Evolutionary conservation across 2,113 vertebrate species (phyloP).

Genomic region (Eptesicus fuscus): DNA sequence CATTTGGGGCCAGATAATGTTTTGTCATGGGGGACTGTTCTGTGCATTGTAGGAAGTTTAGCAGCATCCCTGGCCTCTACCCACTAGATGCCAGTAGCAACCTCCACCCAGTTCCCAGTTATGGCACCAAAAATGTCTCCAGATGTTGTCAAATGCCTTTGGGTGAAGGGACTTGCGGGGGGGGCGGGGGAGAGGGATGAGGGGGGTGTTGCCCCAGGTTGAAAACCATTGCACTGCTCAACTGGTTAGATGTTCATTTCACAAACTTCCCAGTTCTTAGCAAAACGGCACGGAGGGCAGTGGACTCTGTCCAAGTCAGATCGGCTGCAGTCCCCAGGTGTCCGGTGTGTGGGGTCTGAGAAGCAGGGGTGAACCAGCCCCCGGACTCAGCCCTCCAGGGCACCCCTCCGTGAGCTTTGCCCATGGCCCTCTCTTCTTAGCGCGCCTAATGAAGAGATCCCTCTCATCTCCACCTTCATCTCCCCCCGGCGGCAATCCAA

Average conservation of each 20-base stretch:
- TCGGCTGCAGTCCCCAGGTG: neutral
- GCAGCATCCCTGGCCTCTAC: neutral
- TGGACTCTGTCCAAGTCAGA: neutral
- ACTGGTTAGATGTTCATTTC: neutral
- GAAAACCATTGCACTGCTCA: neutral
- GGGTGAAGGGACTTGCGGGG: fast-evolving
- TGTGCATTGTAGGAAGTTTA: neutral
- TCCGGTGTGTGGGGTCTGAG: neutral
- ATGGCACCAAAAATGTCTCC: neutral
- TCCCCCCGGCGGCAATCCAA: slow-evolving; percentile 45
- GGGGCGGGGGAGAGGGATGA: fast-evolving
- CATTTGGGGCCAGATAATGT: neutral
- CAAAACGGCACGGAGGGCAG: neutral
- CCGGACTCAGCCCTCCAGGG: neutral
- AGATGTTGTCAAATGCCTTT: neutral
- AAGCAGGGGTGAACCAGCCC: neutral
- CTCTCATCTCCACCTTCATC: neutral
- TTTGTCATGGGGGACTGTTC: neutral
- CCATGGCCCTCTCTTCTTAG: neutral
- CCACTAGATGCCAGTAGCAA: neutral
- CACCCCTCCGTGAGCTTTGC: neutral
- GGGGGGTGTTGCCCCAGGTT: neutral
- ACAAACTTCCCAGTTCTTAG: neutral
- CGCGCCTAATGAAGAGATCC: slow-evolving; percentile 49
- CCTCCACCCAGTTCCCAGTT: neutral